Evolutionary conservation across 2,113 vertebrate genomes (phyloP), one percentile per base, ranked within the genome.

Genomic region (Hippoglossus stenolepis): DNA sequence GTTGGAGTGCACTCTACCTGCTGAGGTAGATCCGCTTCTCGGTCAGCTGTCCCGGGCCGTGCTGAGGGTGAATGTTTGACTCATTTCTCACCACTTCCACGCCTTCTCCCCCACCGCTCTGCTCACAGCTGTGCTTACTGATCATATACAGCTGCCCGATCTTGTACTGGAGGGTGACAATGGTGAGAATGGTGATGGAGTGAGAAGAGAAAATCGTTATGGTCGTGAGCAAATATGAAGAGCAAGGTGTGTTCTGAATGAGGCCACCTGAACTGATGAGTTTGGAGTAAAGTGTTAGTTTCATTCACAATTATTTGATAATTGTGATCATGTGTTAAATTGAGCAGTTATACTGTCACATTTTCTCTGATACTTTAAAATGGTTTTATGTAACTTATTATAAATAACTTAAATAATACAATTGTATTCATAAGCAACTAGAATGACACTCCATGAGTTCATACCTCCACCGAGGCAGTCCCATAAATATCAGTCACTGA

Each of bases 61-160:
- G 91, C 65, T 95, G 70, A 0, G 96, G 96, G 81, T 97, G 96
- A 71, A 85, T 85, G 1, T 96, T 94, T 0, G 94, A 79, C 56
- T 96, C 94, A 20, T 97, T 98, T 79, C 83, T 94, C 86, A 97
- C 93, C 87, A 97, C 96, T 90, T 97, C 96, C 79, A 98, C 96
- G 0, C 97, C 96, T 77, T 97, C 96, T 0, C 97, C 96, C 31
- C 95, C 94, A 21, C 93, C 94, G 0, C 96, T 97, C 94, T 98
- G 95, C 92, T 97, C 96, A 65, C 94, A 95, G 83, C 96, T 96
- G 94, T 97, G 96, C 86, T 97, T 98, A 83, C 95, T 98, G 95
- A 98, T 97, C 94, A 96, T 98, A 86, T 98, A 98, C 75, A 97
- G 94, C 93, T 98, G 96, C 21, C 97, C 96, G 5, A 97, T 96